Evolutionary conservation across 2,113 vertebrate genomes (phyloP).

Genomic region (Australoheros scitulus): DNA sequence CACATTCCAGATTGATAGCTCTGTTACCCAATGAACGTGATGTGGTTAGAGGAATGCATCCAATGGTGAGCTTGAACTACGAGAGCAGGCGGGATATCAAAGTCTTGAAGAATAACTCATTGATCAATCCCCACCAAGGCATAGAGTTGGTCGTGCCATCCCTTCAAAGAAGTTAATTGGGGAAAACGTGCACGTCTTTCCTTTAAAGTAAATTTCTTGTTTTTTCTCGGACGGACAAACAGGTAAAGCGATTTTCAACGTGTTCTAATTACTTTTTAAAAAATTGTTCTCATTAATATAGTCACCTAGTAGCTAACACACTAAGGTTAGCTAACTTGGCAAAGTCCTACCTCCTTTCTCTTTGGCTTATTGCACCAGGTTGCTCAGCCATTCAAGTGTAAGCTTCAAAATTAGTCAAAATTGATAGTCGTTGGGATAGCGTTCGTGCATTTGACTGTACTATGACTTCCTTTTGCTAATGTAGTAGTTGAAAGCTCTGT

Average conservation of each 20-base stretch:
- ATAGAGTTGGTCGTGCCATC: conserved; percentile 54
- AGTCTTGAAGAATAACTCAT: conserved; percentile 83
- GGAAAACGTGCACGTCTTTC: conserved; percentile 36
- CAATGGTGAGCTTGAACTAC: conserved; percentile 47
- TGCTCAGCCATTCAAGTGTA: neutral
- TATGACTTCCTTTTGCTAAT: neutral
- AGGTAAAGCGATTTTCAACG: conserved; percentile 56
- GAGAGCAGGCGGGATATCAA: conserved; percentile 73
- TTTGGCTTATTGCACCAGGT: conserved; percentile 2
- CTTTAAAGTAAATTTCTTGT: conserved; percentile 36
- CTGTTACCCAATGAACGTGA: conserved; percentile 38
- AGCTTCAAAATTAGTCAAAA: neutral
- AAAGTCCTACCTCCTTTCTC: conserved; percentile 55
- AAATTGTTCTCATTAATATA: conserved; percentile 27
- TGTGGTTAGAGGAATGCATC: neutral
- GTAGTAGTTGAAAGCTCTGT: neutral
- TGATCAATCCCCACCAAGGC: conserved; percentile 73
- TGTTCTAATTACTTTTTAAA: conserved; percentile 33
- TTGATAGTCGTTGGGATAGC: neutral
- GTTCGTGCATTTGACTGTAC: neutral
- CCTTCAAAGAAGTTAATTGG: conserved; percentile 35
- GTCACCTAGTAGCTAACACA: conserved; percentile 50
- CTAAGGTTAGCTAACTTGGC: conserved; percentile 62
- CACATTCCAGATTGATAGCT: conserved; percentile 54
- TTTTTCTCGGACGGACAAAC: conserved; percentile 57